Base-by-base conservation (phyloP, 2,888 invertebrate species). In the Nysson spinosus region DNA sequence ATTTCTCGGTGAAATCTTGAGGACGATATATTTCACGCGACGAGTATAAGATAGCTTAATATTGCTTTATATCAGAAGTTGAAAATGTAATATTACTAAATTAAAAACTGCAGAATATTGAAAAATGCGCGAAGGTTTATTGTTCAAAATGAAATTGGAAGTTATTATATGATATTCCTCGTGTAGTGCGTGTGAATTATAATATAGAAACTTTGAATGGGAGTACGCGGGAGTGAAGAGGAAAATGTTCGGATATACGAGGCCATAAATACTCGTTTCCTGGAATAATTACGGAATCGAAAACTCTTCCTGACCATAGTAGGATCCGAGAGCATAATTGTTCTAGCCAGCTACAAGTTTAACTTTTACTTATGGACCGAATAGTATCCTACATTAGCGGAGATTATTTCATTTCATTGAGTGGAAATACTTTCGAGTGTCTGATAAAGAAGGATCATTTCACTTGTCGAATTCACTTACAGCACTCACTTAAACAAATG, bases 351-450 rank as follows among this genome's bases (percentile, higher is more conserved):
- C 28, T 28, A 34, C 56, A 9, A 24, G 20, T 40, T 35, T 32
- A 26, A 49, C 52, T 69, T 64, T 65, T 70, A 71, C 70, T 69
- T 65, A 65, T 35, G 37, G 51, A 52, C 35, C 49, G 58, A 42
- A 43, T 47, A 40, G 49, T 49, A 35, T 65, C 32, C 60, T 44
- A 43, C 49, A 14, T 49, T 51, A 37, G 14, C 14, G 24, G 46
- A 12, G 57, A 47, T 63, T 46, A 69, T 63, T 43, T 69, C 58
- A 43, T 43, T 57, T 47, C 17, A 32, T 14, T 17, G 19, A 22
- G 37, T 50, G 11, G 17, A 12, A 46, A 51, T 51, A 35, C 30
- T 51, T 44, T 44, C 32, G n/a, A n/a, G n/a, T n/a, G n/a, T n/a
- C n/a, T n/a, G n/a, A n/a, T n/a, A n/a, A n/a, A n/a, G n/a, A n/a